Evolutionary conservation across 2,113 vertebrate genomes (phyloP).

Genomic region (Scolopax mira): DNA sequence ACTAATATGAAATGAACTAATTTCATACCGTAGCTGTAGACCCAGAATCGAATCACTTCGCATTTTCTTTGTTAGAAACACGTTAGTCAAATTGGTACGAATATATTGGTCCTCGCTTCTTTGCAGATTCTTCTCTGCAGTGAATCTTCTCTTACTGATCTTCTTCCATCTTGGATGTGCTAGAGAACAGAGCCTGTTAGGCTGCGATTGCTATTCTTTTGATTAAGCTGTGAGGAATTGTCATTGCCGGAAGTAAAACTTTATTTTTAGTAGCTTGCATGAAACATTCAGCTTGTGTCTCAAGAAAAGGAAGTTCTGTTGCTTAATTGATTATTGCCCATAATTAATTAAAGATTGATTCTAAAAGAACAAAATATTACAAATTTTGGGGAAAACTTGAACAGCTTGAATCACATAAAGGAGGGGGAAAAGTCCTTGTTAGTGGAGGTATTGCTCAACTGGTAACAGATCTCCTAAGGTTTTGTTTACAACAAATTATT

Average conservation of each 20-base stretch:
- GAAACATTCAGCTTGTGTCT: neutral
- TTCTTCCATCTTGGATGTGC: neutral
- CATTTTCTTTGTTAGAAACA: neutral
- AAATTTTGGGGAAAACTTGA: neutral
- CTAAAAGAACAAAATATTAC: neutral
- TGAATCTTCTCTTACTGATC: neutral
- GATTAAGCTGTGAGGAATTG: neutral
- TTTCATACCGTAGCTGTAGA: neutral
- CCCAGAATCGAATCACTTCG: neutral
- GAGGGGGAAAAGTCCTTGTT: neutral
- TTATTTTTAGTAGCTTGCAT: neutral
- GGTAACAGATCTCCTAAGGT: neutral
- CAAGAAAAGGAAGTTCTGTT: neutral
- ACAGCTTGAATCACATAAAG: neutral
- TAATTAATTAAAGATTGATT: too few species aligned
- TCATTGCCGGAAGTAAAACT: constrained; percentile 8
- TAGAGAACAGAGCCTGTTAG: neutral
- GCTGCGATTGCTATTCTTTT: neutral
- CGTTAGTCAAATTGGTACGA: neutral
- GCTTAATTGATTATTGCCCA: neutral
- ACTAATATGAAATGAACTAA: too few species aligned
- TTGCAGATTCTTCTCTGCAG: neutral
- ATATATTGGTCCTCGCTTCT: neutral
- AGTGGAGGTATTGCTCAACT: neutral
- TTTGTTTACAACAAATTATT: constrained; percentile 9